A percentile compares a stretch with the other conserved stretches of the same genome.
These are phyloP conservation scores for Eupsittula cactorum DNA, from an alignment of 2,113 vertebrate genomes.

Conservation along the genomic window DNA sequence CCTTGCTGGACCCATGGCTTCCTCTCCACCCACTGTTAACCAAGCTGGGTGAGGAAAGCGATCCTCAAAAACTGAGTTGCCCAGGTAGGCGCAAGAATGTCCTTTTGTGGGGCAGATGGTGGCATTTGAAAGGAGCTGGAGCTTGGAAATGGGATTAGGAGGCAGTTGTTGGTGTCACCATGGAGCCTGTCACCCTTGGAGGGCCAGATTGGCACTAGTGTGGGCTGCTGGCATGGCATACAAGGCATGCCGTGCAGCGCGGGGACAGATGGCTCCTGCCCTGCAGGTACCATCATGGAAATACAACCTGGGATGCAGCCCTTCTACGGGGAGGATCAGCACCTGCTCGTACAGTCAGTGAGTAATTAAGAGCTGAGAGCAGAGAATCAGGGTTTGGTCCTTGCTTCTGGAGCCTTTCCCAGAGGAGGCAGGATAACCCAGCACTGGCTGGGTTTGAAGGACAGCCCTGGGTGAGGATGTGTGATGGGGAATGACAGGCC, in stretches of 20 bases:
- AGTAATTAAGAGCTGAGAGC: background rate
- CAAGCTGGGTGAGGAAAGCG: background rate
- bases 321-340: fast-evolving
- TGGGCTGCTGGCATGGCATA: background rate
- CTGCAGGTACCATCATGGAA: background rate
- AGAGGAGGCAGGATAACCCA: background rate
- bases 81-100: background rate
- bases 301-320: background rate
- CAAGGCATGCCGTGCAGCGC: fast-evolving
- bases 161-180: background rate
- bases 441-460: background rate
- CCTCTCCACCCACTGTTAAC: background rate
- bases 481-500: background rate
- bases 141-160: background rate
- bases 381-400: background rate
- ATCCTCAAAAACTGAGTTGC: background rate
- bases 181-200: background rate
- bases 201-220: fast-evolving
- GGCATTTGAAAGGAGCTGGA: background rate
- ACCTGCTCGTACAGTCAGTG: background rate
- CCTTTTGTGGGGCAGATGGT: background rate
- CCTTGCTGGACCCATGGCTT: background rate
- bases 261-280: fast-evolving
- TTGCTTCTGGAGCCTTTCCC: background rate
- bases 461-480: fast-evolving